phyloP scores from a whole-genome alignment of 1,140 invertebrate species.

The Sweltsa coloradensis region DNA sequence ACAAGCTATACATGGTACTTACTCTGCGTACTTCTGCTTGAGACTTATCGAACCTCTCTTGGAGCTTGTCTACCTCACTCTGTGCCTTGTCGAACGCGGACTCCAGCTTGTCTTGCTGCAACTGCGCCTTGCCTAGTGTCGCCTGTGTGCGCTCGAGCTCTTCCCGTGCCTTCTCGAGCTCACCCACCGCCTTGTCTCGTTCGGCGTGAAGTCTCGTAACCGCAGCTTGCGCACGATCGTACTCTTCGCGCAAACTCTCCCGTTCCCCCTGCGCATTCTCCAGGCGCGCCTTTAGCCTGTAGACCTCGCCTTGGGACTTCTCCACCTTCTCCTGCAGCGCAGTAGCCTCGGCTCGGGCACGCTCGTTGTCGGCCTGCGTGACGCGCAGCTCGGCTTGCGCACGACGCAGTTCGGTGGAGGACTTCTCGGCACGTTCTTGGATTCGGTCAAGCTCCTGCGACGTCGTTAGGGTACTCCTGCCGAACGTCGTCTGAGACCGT shows the following conservation, averaged over 20 bases:
- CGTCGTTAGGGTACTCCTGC: conserved; percentile 57
- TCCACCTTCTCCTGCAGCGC: conserved; percentile 83
- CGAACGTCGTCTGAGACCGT: conserved; percentile 66
- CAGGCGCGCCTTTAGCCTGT: conserved; percentile 80
- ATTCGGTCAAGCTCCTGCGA: conserved; percentile 29
- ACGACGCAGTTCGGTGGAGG: conserved; percentile 66
- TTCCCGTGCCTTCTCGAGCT: conserved; percentile 80
- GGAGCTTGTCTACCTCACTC: conserved; percentile 79
- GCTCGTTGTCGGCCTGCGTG: conserved; percentile 68
- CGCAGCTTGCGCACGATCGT: conserved; percentile 62
- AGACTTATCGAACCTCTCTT: conserved; percentile 72
- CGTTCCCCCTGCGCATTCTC: conserved; percentile 91
- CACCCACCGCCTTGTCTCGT: conserved; percentile 69
- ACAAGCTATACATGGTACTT: conserved; percentile 27
- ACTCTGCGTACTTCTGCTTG: conserved; percentile 69
- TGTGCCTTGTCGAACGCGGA: conserved; percentile 77
- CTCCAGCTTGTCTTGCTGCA: conserved; percentile 83
- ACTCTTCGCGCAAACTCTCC: conserved; percentile 81
- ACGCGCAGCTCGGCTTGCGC: conserved; percentile 43
- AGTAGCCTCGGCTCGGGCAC: conserved; percentile 66
- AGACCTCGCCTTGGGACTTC: conserved; percentile 86
- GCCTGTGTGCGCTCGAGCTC: conserved; percentile 81
- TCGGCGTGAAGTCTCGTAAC: conserved; percentile 74
- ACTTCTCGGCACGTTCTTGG: conserved; percentile 71
- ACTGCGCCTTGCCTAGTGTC: conserved; percentile 76